Percentiles rank a stretch among this genome's conserved stretches.
Evolutionary conservation across 92 coral and sea anemone genomes (phyloP).

Genomic region (Muricea muricata): DNA sequence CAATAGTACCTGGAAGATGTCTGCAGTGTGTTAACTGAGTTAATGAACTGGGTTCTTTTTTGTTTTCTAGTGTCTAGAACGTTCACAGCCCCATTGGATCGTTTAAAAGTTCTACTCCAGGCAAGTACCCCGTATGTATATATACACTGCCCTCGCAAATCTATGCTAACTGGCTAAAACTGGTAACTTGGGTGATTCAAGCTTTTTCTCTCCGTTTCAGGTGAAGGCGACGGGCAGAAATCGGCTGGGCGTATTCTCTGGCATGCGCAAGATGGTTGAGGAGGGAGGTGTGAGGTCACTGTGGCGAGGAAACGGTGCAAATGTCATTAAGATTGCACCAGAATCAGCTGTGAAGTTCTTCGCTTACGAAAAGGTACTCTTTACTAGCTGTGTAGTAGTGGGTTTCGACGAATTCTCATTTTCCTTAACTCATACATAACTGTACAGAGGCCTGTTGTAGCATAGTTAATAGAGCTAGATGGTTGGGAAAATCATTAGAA

Average conservation of each 20-base stretch:
- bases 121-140: no score
- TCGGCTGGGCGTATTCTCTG: conserved; percentile 81
- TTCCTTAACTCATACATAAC: no score
- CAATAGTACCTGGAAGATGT: no score
- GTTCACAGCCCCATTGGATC: conserved; percentile 93
- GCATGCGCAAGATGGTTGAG: conserved; percentile 77
- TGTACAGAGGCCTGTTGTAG: no score
- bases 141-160: no score
- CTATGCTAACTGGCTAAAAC: no score
- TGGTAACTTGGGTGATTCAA: not conserved
- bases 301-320: conserved; percentile 99
- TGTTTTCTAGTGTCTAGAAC: conserved; percentile 87
- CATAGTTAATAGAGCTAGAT: no score
- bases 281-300: conserved; percentile 93
- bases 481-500: no score
- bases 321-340: conserved; percentile 97
- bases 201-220: conserved; percentile 34
- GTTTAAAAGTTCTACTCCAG: conserved; percentile 94
- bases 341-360: conserved; percentile 96
- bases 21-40: no score
- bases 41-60: not conserved
- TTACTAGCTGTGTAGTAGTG: not conserved
- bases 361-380: conserved; percentile 91
- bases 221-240: conserved; percentile 89
- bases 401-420: no score